Conservation (phyloP, 2,888 invertebrate species). For the Elysia crispata region DNA sequence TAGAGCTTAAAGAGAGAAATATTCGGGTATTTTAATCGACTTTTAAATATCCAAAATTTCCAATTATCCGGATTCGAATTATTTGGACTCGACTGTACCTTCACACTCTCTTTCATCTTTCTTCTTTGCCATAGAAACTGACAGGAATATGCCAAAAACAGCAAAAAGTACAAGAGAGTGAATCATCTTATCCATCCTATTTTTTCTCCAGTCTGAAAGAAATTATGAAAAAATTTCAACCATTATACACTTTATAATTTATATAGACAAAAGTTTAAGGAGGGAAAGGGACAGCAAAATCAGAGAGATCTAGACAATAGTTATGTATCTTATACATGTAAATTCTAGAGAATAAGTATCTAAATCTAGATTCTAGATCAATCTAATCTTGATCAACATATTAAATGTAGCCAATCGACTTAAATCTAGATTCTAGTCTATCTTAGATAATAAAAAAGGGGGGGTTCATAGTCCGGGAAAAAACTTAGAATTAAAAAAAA, state of each 20-base stretch:
- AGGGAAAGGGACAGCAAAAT: neutral
- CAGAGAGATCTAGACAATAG: neutral
- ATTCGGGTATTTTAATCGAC: too few relatives aligned
- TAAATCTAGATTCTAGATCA: constrained; percentile 1
- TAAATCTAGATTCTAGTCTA: neutral
- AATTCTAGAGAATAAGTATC: neutral
- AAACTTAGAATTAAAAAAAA: too few relatives aligned
- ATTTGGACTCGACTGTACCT: too few relatives aligned
- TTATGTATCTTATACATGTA: too few relatives aligned
- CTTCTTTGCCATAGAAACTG: constrained; percentile 35
- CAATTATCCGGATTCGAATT: too few relatives aligned
- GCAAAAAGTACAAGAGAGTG: neutral
- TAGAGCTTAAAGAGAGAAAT: too few relatives aligned
- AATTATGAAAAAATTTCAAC: neutral
- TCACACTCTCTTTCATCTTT: constrained; percentile 50
- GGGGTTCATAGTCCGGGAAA: too few relatives aligned
- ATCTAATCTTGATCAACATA: neutral
- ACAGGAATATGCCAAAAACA: constrained; percentile 6
- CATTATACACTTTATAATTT: too few relatives aligned
- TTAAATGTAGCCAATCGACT: neutral
- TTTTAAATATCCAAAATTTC: too few relatives aligned
- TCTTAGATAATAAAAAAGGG: too few relatives aligned
- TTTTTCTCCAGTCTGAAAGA: neutral
- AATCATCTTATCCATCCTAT: constrained; percentile 25
- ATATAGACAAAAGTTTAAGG: neutral